These are phyloP conservation scores for Lathronympha strigana DNA, from an alignment of 2,888 invertebrate genomes.

Conservation along the genomic window DNA sequence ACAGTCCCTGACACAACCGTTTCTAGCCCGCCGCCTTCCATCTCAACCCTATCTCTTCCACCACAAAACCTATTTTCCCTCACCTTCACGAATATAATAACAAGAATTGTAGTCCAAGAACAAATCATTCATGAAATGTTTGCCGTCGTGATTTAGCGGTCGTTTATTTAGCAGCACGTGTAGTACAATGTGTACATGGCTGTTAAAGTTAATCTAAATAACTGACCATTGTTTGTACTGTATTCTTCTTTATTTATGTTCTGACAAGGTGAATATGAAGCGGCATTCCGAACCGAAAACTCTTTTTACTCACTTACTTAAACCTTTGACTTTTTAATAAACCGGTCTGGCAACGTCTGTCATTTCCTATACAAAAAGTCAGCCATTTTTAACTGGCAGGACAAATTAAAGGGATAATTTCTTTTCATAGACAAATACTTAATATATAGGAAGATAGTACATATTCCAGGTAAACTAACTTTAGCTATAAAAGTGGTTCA, in stretches of 20 bases:
- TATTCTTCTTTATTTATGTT: slow-evolving; percentile 7
- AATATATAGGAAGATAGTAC: too few species aligned
- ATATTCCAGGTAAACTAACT: too few species aligned
- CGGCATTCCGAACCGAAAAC: neutral
- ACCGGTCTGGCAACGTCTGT: too few species aligned
- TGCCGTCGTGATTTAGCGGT: slow-evolving; percentile 51
- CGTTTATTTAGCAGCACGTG: slow-evolving; percentile 54
- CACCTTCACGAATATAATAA: slow-evolving; percentile 47
- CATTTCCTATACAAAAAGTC: too few species aligned
- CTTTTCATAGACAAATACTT: too few species aligned
- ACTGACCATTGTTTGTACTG: slow-evolving; percentile 10
- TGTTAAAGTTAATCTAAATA: slow-evolving; percentile 27
- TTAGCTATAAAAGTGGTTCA: neutral
- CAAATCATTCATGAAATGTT: slow-evolving; percentile 72
- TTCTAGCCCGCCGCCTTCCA: slow-evolving; percentile 41
- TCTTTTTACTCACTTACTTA: too few species aligned
- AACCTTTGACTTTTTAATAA: too few species aligned
- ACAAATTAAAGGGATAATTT: too few species aligned
- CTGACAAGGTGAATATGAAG: neutral
- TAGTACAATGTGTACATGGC: slow-evolving; percentile 38
- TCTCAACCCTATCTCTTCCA: slow-evolving; percentile 6
- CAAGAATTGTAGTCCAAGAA: slow-evolving; percentile 62
- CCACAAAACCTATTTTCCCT: slow-evolving; percentile 38
- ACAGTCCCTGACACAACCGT: slow-evolving; percentile 63
- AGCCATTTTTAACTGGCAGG: too few species aligned